Evolutionary conservation across 1,140 invertebrate species (phyloP).

Genomic region (Drosophila miranda): DNA sequence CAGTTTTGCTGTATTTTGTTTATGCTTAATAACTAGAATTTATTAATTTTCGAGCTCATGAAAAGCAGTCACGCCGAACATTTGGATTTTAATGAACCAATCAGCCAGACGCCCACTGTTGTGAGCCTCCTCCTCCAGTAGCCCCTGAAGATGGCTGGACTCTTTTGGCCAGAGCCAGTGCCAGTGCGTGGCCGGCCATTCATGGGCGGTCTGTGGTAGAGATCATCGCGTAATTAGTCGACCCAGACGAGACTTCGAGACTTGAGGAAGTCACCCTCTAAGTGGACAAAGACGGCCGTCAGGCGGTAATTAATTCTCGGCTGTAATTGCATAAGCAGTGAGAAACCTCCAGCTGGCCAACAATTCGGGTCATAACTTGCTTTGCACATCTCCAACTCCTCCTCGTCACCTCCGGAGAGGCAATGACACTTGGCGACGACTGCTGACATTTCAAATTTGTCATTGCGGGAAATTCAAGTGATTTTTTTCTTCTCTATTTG

Average conservation of each 20-base stretch:
- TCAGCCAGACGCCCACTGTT: slow-evolving; percentile 35
- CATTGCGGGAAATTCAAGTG: slow-evolving; percentile 64
- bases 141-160: slow-evolving; percentile 36
- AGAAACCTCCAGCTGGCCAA: slow-evolving; percentile 48
- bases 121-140: slow-evolving; percentile 12
- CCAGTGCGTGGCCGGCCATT: slow-evolving; percentile 37
- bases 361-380: slow-evolving; percentile 75
- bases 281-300: slow-evolving; percentile 22
- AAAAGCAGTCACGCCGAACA: slow-evolving; percentile 31
- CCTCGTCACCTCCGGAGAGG: slow-evolving; percentile 29
- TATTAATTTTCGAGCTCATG: slow-evolving; percentile 39
- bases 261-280: slow-evolving; percentile 44
- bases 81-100: slow-evolving; percentile 50
- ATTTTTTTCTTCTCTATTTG: slow-evolving; percentile 21
- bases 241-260: slow-evolving; percentile 5
- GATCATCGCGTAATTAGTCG: no score
- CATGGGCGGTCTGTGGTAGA: background rate
- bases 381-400: slow-evolving; percentile 41
- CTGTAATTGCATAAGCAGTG: slow-evolving; percentile 60
- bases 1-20: slow-evolving; percentile 40
- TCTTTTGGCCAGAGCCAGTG: slow-evolving; percentile 25
- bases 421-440: slow-evolving; percentile 69
- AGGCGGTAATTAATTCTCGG: slow-evolving; percentile 57
- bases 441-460: slow-evolving; percentile 73
- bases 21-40: slow-evolving; percentile 46